Percentiles rank a stretch among this genome's conserved stretches.
These are phyloP conservation scores for Poecilia velifera DNA, from an alignment of 2,797 vertebrate species.

Conservation along the genomic window DNA sequence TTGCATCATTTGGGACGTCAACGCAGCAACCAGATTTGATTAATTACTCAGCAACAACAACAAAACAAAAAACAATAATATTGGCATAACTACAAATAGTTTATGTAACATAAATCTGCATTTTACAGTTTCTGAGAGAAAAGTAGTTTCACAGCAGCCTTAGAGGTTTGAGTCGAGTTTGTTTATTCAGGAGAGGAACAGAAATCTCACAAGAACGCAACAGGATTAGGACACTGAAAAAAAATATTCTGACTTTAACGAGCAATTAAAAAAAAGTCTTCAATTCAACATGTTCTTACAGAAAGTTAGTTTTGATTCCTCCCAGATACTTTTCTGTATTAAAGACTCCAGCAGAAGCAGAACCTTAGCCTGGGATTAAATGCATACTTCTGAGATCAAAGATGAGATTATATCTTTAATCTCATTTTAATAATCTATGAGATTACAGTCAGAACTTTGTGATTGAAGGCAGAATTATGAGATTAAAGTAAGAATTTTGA, in stretches of 20 bases:
- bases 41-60: slow-evolving; percentile 46
- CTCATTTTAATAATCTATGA: too few relatives aligned
- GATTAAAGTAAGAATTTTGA: too few relatives aligned
- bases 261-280: background rate
- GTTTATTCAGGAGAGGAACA: background rate
- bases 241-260: background rate
- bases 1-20: slow-evolving; percentile 60
- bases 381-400: background rate
- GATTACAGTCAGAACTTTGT: too few relatives aligned
- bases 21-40: slow-evolving; percentile 56
- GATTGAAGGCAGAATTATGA: too few relatives aligned
- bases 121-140: background rate
- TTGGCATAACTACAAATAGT: background rate
- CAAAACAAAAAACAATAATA: background rate
- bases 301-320: background rate
- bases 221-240: background rate
- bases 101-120: background rate
- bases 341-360: background rate
- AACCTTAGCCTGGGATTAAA: background rate
- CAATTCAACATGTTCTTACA: background rate
- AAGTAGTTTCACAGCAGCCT: background rate
- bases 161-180: background rate
- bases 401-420: too few relatives aligned
- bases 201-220: background rate
- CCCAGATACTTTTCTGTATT: background rate